Conservation (phyloP, 2,888 invertebrate genomes). For the Platyscelio sp. region DNA sequence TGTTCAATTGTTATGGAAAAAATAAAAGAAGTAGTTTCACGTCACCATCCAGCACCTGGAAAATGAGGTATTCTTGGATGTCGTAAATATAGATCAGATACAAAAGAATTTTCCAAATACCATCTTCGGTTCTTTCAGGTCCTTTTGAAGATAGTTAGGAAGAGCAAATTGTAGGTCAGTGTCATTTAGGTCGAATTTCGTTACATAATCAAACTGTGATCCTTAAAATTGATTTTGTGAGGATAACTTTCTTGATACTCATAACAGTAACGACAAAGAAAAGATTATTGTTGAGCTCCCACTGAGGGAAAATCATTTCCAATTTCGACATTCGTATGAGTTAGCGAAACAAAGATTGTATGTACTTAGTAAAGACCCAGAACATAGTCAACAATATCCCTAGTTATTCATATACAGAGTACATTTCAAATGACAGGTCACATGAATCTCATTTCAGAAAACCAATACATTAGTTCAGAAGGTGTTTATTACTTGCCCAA, state of each 20-base stretch:
- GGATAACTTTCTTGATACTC: conserved; percentile 40
- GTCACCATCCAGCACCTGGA: too few species aligned
- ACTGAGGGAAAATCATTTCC: not conserved
- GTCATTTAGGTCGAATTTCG: not conserved
- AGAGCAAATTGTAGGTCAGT: too few species aligned
- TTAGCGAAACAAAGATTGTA: conserved; percentile 52
- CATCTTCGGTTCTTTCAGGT: too few species aligned
- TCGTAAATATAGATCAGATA: too few species aligned
- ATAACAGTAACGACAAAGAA: conserved; percentile 15
- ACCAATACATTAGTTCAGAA: not conserved
- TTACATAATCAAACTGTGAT: not conserved
- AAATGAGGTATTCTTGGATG: too few species aligned
- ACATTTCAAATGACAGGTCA: not conserved
- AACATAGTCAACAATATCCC: not conserved
- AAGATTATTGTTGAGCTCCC: conserved; percentile 58
- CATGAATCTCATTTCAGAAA: not conserved
- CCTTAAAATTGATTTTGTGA: conserved; percentile 19
- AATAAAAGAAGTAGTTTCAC: too few species aligned
- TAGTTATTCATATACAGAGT: not conserved
- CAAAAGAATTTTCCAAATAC: too few species aligned
- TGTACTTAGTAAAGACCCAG: not conserved
- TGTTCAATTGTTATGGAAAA: too few species aligned
- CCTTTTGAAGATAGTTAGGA: too few species aligned
- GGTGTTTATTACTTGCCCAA: conserved; percentile 1
- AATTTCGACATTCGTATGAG: conserved; percentile 55